Percentiles rank a stretch among this genome's conserved stretches.
phyloP scores from a whole-genome alignment of 1,140 invertebrate genomes.

The Bradynema listronoti region DNA sequence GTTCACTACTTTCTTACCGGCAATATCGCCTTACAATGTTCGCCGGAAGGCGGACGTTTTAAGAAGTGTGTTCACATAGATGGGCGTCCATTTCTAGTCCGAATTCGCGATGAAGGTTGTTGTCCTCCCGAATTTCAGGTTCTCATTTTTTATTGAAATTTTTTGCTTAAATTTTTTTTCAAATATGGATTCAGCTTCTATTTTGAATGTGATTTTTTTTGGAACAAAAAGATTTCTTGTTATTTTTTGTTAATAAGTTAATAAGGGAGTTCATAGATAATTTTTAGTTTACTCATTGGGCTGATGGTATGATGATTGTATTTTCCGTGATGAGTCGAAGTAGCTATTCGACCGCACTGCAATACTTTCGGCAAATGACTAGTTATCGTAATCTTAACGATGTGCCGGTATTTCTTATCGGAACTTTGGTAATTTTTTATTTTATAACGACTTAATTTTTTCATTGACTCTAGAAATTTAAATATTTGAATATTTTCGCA shows the following conservation, averaged over 20 bases:
- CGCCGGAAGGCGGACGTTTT: conserved; percentile 95
- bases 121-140: conserved; percentile 92
- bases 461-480: no score
- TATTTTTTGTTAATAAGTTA: background rate
- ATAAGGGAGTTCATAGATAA: background rate
- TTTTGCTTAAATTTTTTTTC: no score
- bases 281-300: conserved; percentile 86
- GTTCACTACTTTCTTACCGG: conserved; percentile 95
- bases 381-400: conserved; percentile 70
- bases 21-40: conserved; percentile 94
- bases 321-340: conserved; percentile 92
- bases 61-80: conserved; percentile 95
- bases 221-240: background rate
- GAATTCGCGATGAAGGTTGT: conserved; percentile 93
- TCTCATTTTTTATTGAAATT: conserved; percentile 1
- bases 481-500: no score
- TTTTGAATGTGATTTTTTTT: background rate
- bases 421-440: conserved; percentile 71
- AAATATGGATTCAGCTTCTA: background rate
- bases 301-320: conserved; percentile 93
- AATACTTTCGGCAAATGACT: conserved; percentile 91
- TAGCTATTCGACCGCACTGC: conserved; percentile 86
- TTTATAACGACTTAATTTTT: no score
- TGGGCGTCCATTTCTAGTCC: conserved; percentile 85
- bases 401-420: conserved; percentile 89